These are phyloP conservation scores for Pipistrellus nathusii DNA, from an alignment of 2,797 vertebrate species.

Conservation along the genomic window DNA sequence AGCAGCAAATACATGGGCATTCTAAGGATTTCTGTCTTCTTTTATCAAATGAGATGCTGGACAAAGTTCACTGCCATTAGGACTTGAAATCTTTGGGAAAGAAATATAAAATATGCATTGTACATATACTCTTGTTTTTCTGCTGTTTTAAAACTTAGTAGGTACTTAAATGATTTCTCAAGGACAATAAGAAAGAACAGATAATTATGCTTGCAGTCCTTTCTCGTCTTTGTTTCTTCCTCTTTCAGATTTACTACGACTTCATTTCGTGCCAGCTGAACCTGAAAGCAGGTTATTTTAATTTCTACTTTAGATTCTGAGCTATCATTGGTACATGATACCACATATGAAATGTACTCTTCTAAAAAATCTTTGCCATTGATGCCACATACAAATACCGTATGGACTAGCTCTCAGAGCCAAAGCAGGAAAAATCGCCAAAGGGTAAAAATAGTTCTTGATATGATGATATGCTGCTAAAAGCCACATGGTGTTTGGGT, in stretches of 20 bases:
- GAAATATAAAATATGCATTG: neutral
- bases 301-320: conserved; percentile 69
- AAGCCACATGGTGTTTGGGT: conserved; percentile 86
- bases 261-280: conserved; percentile 68
- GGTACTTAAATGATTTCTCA: neutral
- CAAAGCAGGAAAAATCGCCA: conserved; percentile 86
- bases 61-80: conserved; percentile 62
- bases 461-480: conserved; percentile 86
- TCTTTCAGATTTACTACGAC: conserved; percentile 52
- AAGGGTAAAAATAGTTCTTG: conserved; percentile 86
- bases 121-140: neutral
- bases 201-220: neutral
- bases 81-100: neutral
- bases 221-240: conserved; percentile 27
- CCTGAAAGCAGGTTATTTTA: conserved; percentile 74
- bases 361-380: conserved; percentile 83
- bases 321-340: conserved; percentile 73
- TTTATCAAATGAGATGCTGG: conserved; percentile 57
- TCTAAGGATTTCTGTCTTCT: conserved; percentile 59
- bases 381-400: conserved; percentile 86
- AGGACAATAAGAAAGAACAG: neutral
- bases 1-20: conserved; percentile 56
- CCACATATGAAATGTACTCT: conserved; percentile 79
- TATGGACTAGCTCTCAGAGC: conserved; percentile 85
- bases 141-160: conserved; percentile 29